Percentiles rank a stretch among this genome's conserved stretches.
These are phyloP conservation scores for Tursiops truncatus DNA, from an alignment of 2,113 vertebrate genomes.

Conservation along the genomic window DNA sequence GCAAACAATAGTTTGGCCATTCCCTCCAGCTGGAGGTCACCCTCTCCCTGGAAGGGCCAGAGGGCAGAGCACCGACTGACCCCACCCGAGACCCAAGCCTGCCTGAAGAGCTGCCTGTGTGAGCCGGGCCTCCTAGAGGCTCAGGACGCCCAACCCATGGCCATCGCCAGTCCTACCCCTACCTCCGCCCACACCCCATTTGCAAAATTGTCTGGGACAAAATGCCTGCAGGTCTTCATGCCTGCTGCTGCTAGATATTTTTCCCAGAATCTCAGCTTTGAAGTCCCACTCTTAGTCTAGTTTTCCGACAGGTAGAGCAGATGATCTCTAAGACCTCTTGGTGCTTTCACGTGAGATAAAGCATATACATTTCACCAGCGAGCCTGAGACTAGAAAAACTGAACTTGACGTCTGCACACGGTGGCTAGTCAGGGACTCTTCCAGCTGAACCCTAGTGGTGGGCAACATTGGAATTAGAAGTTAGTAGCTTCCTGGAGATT, in stretches of 20 bases:
- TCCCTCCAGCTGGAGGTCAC: slow-evolving; percentile 31
- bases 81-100: neutral
- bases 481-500: neutral
- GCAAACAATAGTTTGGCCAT: slow-evolving; percentile 55
- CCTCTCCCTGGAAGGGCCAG: neutral
- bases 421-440: neutral
- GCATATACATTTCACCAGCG: neutral
- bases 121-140: neutral
- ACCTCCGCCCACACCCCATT: accelerated
- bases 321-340: neutral
- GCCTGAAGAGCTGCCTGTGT: neutral
- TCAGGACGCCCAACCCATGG: neutral
- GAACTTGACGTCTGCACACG: neutral
- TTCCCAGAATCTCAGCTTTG: neutral
- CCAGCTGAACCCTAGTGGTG: neutral
- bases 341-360: neutral
- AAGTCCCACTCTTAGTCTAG: neutral
- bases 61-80: neutral
- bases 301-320: neutral
- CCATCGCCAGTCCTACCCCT: neutral
- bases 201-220: neutral
- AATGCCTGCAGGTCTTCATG: neutral
- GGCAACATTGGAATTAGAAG: neutral
- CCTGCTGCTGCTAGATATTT: neutral
- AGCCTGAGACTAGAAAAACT: neutral